Base-by-base conservation (phyloP, 1,140 invertebrate genomes). In the Neoseiulus cucumeris region DNA sequence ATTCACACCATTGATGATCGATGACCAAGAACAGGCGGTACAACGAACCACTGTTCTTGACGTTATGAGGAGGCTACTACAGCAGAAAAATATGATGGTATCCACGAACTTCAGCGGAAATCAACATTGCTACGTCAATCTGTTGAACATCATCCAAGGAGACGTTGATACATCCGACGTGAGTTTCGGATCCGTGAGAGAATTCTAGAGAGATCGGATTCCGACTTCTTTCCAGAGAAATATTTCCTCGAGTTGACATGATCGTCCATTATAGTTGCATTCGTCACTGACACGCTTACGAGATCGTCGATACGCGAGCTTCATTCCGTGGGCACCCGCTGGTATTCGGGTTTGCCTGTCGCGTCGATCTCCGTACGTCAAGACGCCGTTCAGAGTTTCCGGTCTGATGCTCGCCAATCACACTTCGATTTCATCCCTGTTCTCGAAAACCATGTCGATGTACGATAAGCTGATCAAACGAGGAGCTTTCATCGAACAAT, bases 11-110 rank as follows among this genome's bases (percentile, higher is more conserved):
- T 33, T 59, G 51, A 59, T 59, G 51, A 59, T 59, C 51, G 22
- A 59, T 9, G 51, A 59, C 33, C 51, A 59, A 20, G 51, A 59
- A 25, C 51, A 59, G 20, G 51, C 51, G 1, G 51, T 59, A 14
- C 51, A 59, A 59, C 95, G 95, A 79, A 97, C 92, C 2, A 94
- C 91, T 67, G 92, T 96, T 1, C 77, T 94, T 65, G 92, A 97
- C 79, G 91, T 96, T 7, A 95, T 96, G 91, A 80, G 89, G 72
- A 80, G 93, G 66, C 78, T 99, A 30, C 76, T 98, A 17, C 92
- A 98, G 75, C 92, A 93, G 0, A 97, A 97, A 78, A 98, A 98
- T 74, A 98, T 99, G 93, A 98, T 98, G 95, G 94, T 98, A 4
- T 97, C 93, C 0, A 90, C 93, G 20, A 85, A 44, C 89, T 94